A percentile compares a stretch with the other conserved stretches of the same genome.
These are phyloP conservation scores for Eumacrocentrus americanus DNA, from an alignment of 2,888 invertebrate species.

Conservation along the genomic window DNA sequence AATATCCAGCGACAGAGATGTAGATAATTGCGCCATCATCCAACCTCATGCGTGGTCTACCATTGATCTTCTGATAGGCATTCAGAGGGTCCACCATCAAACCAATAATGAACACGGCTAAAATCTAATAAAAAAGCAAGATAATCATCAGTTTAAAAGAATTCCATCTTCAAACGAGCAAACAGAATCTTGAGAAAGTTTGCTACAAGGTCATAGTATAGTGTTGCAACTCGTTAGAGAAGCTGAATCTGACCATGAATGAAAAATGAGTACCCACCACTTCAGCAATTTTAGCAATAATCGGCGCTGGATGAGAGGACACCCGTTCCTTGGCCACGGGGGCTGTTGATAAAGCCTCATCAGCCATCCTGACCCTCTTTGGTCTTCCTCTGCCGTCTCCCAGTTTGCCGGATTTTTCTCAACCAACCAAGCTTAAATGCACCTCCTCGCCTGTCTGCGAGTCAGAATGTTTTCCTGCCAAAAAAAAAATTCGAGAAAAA, in stretches of 20 bases:
- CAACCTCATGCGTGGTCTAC: slow-evolving; percentile 64
- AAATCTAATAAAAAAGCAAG: slow-evolving; percentile 59
- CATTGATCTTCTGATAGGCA: slow-evolving; percentile 47
- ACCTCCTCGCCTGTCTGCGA: no score
- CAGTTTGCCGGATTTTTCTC: slow-evolving; percentile 55
- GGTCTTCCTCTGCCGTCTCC: slow-evolving; percentile 57
- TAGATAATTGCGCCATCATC: slow-evolving; percentile 72
- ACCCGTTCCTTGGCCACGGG: slow-evolving; percentile 65
- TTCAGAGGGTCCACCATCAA: slow-evolving; percentile 71
- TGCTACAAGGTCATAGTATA: slow-evolving; percentile 1
- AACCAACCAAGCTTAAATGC: background rate
- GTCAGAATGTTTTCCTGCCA: no score
- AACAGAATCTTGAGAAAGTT: background rate
- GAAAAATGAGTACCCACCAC: slow-evolving; percentile 63
- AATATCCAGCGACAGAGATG: slow-evolving; percentile 70
- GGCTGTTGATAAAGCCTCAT: slow-evolving; percentile 64
- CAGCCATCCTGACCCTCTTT: slow-evolving; percentile 68
- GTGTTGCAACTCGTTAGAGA: no score
- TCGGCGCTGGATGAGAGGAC: slow-evolving; percentile 60
- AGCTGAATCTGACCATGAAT: background rate
- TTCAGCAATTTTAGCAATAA: slow-evolving; percentile 68
- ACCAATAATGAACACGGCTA: slow-evolving; percentile 69
- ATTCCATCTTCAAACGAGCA: no score
- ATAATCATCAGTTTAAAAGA: background rate
- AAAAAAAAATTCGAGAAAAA: background rate